Evolutionary conservation across 1,140 invertebrate species (phyloP).

Genomic region (Drosophila leontia): DNA sequence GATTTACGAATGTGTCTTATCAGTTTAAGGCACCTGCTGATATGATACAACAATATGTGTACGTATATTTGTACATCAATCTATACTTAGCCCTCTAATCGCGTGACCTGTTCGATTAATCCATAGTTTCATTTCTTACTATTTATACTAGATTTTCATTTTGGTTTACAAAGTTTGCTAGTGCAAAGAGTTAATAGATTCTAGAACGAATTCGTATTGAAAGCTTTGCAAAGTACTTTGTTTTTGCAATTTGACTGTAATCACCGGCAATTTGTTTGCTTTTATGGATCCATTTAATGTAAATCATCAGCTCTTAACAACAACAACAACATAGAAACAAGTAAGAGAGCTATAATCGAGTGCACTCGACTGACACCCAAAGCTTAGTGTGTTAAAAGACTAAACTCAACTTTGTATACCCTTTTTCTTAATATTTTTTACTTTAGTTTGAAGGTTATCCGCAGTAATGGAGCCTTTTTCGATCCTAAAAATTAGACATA

Average conservation of each 20-base stretch:
- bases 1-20: slow-evolving; percentile 9
- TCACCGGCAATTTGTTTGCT: slow-evolving; percentile 61
- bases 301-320: slow-evolving; percentile 43
- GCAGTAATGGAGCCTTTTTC: too few species aligned
- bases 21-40: slow-evolving; percentile 9
- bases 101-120: slow-evolving; percentile 12
- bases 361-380: not conserved
- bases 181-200: not conserved
- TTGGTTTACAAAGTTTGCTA: not conserved
- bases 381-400: not conserved
- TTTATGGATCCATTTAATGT: slow-evolving; percentile 63
- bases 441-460: too few species aligned
- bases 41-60: slow-evolving; percentile 9
- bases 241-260: slow-evolving; percentile 63
- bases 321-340: not conserved
- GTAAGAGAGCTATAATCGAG: not conserved
- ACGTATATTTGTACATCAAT: not conserved
- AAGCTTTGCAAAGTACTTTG: slow-evolving; percentile 23
- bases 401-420: not conserved
- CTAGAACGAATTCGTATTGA: slow-evolving; percentile 23
- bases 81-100: slow-evolving; percentile 35
- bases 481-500: too few species aligned
- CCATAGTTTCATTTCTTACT: slow-evolving; percentile 11
- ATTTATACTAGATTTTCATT: not conserved
- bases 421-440: not conserved